These are phyloP conservation scores for Odobenus rosmarus DNA, from an alignment of 2,113 vertebrate species.

Conservation along the genomic window DNA sequence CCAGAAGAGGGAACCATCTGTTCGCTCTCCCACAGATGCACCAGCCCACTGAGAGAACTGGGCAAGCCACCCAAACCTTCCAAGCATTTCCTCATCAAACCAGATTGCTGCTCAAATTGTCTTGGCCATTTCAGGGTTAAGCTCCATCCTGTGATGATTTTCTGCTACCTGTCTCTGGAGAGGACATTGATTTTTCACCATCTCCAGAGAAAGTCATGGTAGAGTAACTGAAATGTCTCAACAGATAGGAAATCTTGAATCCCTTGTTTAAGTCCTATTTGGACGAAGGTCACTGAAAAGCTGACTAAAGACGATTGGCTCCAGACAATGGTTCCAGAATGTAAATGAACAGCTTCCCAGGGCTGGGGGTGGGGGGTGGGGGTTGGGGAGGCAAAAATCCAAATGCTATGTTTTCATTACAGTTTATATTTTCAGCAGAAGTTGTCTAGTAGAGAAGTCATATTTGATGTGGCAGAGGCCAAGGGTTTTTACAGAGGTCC, in stretches of 20 bases:
- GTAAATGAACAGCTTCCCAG: conserved; percentile 35
- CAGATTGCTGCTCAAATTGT: not conserved
- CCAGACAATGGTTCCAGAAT: conserved; percentile 8
- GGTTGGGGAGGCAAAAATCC: not conserved
- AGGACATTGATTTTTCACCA: not conserved
- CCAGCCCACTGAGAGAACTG: not conserved
- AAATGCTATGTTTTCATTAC: not conserved
- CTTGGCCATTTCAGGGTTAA: not conserved
- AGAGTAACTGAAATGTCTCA: not conserved
- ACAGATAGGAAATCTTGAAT: not conserved
- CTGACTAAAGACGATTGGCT: not conserved
- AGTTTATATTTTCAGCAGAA: not conserved
- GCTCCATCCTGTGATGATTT: not conserved
- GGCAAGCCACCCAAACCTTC: conserved; percentile 31
- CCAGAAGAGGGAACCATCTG: conserved; percentile 39
- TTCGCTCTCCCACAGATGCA: not conserved
- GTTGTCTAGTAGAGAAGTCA: not conserved
- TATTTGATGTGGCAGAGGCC: not conserved
- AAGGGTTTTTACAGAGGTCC: not conserved
- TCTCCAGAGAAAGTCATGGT: not conserved
- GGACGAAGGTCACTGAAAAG: conserved; percentile 2
- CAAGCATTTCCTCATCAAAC: not conserved
- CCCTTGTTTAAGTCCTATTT: not conserved
- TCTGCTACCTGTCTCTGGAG: not conserved
- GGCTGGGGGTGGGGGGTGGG: not conserved